Evolutionary conservation across 2,797 vertebrate genomes (phyloP), one percentile per base, ranked within the genome.

Genomic region (Pantherophis vulpinus): DNA sequence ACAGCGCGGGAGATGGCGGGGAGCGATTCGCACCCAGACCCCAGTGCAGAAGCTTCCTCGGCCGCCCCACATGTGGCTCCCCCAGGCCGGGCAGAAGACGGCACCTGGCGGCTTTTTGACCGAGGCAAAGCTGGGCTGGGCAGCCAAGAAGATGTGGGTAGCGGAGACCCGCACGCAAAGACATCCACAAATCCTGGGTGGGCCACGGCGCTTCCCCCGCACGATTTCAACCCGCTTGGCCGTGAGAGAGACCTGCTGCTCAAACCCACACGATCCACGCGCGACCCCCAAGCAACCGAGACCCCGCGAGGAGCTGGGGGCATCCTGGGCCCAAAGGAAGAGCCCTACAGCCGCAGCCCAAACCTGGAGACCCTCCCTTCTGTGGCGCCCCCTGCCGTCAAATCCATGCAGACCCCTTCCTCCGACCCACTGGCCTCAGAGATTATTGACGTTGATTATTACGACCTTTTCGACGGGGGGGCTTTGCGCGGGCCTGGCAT

Each of bases 401-500:
- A 95, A 32, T 93, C 96, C 47, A 95, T 97, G 0, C 96, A 96
- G 5, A 96, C 96, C 58, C 96, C 91, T 0, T 95, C 97, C 0
- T 66, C 93, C 0, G 96, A 95, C 0, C 95, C 94, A 0, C 37
- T 91, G 16, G 94, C 94, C 27, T 96, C 98, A 0, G 98, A 99
- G 0, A 96, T 98, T 91, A 97, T 98, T 20, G 98, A 98, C 0
- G 98, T 99, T 7, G 98, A 98, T 94, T 99, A 99, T 96, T 98
- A 98, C 0, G 98, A 98, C 94, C 97, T 97, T 0, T 96, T 98
- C 4, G 98, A 97, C 93, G 91, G 98, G 89, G 88, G 98, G 4
- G 87, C 91, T 51, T 91, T 79, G 4, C 96, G 94, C 0, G 93
- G 92, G 0, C 96, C 93, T 4, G 91, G 96, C 63, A 94, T 98